Evolutionary conservation across 2,888 invertebrate genomes (phyloP), one percentile per base, ranked within the genome.

Genomic region (Geotrupes spiniger): DNA sequence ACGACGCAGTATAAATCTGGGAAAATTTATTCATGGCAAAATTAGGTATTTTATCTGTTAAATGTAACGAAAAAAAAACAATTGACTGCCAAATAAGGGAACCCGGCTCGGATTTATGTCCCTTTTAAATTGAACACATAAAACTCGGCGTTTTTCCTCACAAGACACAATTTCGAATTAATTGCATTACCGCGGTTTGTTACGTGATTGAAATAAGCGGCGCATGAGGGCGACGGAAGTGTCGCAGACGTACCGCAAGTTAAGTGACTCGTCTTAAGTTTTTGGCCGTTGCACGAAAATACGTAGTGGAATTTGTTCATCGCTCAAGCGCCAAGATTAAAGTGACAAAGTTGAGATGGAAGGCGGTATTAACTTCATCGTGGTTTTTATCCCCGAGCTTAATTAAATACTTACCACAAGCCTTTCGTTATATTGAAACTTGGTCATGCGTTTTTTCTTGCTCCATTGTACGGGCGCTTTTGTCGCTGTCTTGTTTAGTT

Each of bases 81-180:
- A 46, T 46, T 46, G 46, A 46, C 39, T 46, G 46, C 39, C 46
- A 46, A 46, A 46, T 46, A 46, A 46, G 36, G 43, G 43, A 6
- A 21, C 21, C 43, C 36, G 27, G 43, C 14, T 36, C 38, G 21
- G 40, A 46, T 46, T 46, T 46, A 46, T 46, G 28, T 33, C 21
- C 33, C 33, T 46, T 39, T 46, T 46, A 46, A 46, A 46, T 46
- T 39, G 46, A 39, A 39, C 17, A 33, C 46, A 26, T 21, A 21
- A 21, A 21, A 21, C 21, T 21, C 21, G 21, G 6, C 21, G 21
- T 21, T 21, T 21, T 21, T 21, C 21, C 21, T 21, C 21, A 21
- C 21, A 21, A 21, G 21, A 21, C 21, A 21, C 21, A 21, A 21
- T 21, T 21, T 21, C 21, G 21, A 21, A 21, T 21, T 21, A 21